These are phyloP conservation scores for Harpalus rubripes DNA, from an alignment of 2,888 invertebrate species.

Conservation along the genomic window DNA sequence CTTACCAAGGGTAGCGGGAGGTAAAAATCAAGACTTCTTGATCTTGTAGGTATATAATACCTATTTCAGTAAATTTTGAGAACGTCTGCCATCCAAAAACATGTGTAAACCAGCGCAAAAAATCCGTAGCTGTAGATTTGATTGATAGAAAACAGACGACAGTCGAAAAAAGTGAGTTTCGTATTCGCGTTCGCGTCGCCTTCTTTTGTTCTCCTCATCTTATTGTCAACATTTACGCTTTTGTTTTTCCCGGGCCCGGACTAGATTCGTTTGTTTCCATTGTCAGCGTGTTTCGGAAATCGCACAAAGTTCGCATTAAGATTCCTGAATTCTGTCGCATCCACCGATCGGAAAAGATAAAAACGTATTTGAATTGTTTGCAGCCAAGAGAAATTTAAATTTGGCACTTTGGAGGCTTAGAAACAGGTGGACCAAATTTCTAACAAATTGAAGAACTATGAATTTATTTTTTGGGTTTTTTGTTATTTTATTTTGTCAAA, in stretches of 20 bases:
- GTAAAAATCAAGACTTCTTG: too few species aligned
- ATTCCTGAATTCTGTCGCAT: conserved; percentile 59
- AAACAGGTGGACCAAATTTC: neutral
- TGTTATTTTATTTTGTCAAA: too few species aligned
- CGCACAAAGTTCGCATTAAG: conserved; percentile 53
- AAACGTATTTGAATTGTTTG: conserved; percentile 59
- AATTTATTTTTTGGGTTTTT: neutral
- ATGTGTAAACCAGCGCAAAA: conserved; percentile 60
- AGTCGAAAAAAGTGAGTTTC: conserved; percentile 75
- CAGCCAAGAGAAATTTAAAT: neutral
- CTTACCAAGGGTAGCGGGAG: too few species aligned
- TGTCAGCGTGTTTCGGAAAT: conserved; percentile 62
- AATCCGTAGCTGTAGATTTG: conserved; percentile 73
- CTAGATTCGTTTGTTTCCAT: conserved; percentile 69
- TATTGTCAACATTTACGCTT: conserved; percentile 71
- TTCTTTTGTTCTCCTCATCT: conserved; percentile 73
- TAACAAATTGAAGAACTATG: neutral
- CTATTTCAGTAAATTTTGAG: neutral
- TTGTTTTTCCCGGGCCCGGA: conserved; percentile 29
- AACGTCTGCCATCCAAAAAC: conserved; percentile 15
- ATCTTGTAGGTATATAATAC: too few species aligned
- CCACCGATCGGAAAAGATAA: conserved; percentile 28
- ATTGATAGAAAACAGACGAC: conserved; percentile 77
- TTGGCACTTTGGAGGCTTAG: neutral
- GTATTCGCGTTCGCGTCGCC: conserved; percentile 75